A percentile compares a stretch with the other conserved stretches of the same genome.
These are phyloP conservation scores for Cheracebus regulus DNA, from an alignment of 2,797 vertebrate species.

Conservation along the genomic window DNA sequence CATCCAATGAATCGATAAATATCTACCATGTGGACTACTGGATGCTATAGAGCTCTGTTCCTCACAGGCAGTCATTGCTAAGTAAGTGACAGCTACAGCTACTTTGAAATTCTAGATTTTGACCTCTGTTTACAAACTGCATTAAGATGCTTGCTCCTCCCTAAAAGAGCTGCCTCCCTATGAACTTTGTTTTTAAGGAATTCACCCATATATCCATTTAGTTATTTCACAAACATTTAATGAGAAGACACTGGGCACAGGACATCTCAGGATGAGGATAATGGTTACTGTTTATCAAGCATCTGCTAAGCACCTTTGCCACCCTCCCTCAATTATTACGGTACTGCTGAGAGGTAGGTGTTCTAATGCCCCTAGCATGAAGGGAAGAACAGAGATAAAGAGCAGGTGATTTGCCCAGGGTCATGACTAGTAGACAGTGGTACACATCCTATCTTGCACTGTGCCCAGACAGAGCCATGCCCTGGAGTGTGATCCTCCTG, in stretches of 20 bases:
- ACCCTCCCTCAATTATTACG: not conserved
- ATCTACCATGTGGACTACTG: rapidly evolving
- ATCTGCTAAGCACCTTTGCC: not conserved
- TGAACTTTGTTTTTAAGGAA: not conserved
- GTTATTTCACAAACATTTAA: not conserved
- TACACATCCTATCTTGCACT: rapidly evolving
- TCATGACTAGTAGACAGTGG: not conserved
- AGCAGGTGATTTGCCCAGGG: not conserved
- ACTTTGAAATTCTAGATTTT: constrained; percentile 2
- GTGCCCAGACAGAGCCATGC: not conserved
- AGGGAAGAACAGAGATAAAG: not conserved
- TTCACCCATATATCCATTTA: not conserved
- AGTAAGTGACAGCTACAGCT: not conserved
- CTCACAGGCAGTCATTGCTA: not conserved
- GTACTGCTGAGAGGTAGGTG: not conserved
- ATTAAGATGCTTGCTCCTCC: not conserved
- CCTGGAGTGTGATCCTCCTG: too few relatives aligned
- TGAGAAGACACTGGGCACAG: not conserved
- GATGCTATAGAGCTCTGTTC: rapidly evolving
- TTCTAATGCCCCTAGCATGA: not conserved
- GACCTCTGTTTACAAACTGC: not conserved
- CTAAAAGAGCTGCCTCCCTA: not conserved
- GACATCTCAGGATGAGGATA: not conserved
- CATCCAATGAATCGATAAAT: not conserved
- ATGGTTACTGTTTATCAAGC: not conserved